Evolutionary conservation across 2,113 vertebrate species (phyloP), one percentile per base, ranked within the genome.

Genomic region (Zosterops japonicus): DNA sequence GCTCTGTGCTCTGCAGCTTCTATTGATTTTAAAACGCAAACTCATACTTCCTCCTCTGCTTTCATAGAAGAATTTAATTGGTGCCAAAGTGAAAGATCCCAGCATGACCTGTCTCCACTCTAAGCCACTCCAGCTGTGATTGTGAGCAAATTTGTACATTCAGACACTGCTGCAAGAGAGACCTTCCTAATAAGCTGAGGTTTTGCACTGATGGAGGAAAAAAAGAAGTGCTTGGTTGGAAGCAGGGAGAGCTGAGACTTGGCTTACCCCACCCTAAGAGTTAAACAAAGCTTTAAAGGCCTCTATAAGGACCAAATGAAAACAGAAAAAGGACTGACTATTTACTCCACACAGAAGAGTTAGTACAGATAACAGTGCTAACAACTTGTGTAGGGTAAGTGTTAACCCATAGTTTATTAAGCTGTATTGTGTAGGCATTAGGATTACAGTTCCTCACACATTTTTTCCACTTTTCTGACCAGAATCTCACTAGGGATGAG

Each of bases 11-110:
- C 92, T 87, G 76, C 72, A 92, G 93, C 65, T 90, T 92, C 92
- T 94, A 84, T 60, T 95, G 86, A 96, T 89, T 93, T 90, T 83
- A 94, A 89, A 96, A 61, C 0, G 2, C 71, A 68, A 89, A 89
- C 72, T 87, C 61, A 0, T 87, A 87, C 87, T 84, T 96, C 76
- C 89, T 87, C 72, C 83, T 94, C 80, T 79, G 56, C 92, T 94
- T 93, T 90, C 81, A 96, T 1, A 79, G 90, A 60, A 74, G 50
- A 90, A 94, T 95, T 94, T 97, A 94, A 96, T 95, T 97, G 95
- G 89, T 93, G 90, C 46, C 76, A 82, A 93, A 93, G 65, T 89
- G 92, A 96, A 93, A 96, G 88, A 94, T 96, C 92, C 64, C 94
- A 96, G 93, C 83, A 87, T 60, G 94, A 96, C 93, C 90, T 42